These are phyloP conservation scores for Andrena marginata DNA, from an alignment of 2,888 invertebrate genomes.

Conservation along the genomic window DNA sequence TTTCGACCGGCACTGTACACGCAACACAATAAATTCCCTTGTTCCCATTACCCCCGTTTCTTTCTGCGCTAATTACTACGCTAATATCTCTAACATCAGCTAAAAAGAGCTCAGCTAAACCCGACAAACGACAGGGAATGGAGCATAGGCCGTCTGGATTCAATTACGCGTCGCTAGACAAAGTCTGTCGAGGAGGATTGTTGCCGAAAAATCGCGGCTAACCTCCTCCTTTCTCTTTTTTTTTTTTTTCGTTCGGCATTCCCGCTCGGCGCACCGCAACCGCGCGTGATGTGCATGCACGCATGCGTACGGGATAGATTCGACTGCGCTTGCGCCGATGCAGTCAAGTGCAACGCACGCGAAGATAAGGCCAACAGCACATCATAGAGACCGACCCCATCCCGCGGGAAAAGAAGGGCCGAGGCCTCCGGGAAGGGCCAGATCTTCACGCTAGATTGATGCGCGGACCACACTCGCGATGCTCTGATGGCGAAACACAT, in stretches of 20 bases:
- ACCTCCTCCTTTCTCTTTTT: slow-evolving; percentile 17
- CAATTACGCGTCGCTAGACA: slow-evolving; percentile 38
- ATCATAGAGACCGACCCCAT: slow-evolving; percentile 69
- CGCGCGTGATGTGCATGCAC: slow-evolving; percentile 75
- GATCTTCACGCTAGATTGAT: slow-evolving; percentile 69
- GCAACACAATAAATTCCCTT: no score
- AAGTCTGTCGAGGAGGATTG: slow-evolving; percentile 9
- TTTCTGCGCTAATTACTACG: background rate
- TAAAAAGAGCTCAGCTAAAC: background rate
- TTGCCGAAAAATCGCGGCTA: slow-evolving; percentile 36
- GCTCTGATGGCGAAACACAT: slow-evolving; percentile 40
- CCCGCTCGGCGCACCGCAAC: slow-evolving; percentile 64
- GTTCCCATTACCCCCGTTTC: no score
- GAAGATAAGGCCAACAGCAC: slow-evolving; percentile 73
- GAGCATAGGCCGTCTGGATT: slow-evolving; percentile 33
- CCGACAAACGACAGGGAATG: background rate
- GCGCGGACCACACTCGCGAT: slow-evolving; percentile 37
- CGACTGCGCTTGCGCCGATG: slow-evolving; percentile 35
- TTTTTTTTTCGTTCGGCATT: slow-evolving; percentile 59
- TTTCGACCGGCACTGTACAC: no score
- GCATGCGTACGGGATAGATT: slow-evolving; percentile 59
- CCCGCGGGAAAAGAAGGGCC: slow-evolving; percentile 19
- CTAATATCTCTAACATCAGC: background rate
- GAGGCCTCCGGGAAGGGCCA: slow-evolving; percentile 53
- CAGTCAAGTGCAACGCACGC: slow-evolving; percentile 63